Evolutionary conservation across 2,113 vertebrate species (phyloP).

Genomic region (Cromileptes altivelis): DNA sequence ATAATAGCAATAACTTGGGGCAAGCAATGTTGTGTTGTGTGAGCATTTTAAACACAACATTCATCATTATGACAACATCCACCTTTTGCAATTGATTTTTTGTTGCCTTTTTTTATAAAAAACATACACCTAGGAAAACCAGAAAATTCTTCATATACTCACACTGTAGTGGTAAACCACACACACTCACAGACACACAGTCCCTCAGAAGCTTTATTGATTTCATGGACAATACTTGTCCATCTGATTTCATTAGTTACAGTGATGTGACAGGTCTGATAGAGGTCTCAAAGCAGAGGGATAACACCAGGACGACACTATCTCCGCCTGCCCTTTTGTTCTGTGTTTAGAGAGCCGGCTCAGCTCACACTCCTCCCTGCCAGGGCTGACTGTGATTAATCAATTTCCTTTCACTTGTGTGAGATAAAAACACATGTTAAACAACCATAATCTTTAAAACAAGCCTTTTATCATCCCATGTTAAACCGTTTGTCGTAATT

Average conservation of each 20-base stretch:
- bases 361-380: not conserved
- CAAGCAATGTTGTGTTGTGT: not conserved
- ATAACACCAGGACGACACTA: constrained; percentile 44
- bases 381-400: constrained; percentile 25
- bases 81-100: not conserved
- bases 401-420: constrained; percentile 27
- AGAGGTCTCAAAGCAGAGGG: constrained; percentile 43
- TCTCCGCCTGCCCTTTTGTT: constrained; percentile 61
- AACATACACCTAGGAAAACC: not conserved
- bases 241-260: constrained; percentile 77
- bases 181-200: constrained; percentile 9
- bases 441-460: constrained; percentile 24
- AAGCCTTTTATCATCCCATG: constrained; percentile 39
- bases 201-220: constrained; percentile 68
- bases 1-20: constrained; percentile 20
- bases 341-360: constrained; percentile 24
- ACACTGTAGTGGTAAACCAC: not conserved
- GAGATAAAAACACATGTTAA: constrained; percentile 39
- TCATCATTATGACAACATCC: not conserved
- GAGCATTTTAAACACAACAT: not conserved
- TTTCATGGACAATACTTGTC: constrained; percentile 67
- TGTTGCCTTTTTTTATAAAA: not conserved
- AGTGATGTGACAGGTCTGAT: constrained; percentile 73
- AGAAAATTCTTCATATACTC: not conserved
- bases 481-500: constrained; percentile 63